These are phyloP conservation scores for Todiramphus saurophagus DNA, from an alignment of 2,113 vertebrate genomes.

Conservation along the genomic window DNA sequence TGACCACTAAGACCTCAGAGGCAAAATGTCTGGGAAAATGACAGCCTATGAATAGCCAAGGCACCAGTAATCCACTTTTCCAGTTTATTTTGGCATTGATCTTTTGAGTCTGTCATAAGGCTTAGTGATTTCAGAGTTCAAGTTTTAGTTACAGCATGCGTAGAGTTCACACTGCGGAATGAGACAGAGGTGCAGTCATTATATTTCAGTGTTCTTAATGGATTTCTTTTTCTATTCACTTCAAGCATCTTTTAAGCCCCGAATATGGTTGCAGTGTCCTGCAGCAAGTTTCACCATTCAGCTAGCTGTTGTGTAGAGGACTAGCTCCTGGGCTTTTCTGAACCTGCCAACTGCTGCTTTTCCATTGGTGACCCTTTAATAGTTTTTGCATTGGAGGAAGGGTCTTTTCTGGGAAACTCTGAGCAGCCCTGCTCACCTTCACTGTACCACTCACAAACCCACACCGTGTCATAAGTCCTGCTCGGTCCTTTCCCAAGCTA, in stretches of 20 bases:
- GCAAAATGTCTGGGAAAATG: neutral
- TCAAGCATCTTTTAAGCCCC: neutral
- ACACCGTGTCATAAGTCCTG: neutral
- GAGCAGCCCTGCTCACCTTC: neutral
- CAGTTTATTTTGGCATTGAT: neutral
- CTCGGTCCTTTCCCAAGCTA: fast-evolving
- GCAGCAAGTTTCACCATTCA: neutral
- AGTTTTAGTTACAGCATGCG: neutral
- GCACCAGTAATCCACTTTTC: neutral
- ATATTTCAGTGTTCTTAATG: neutral
- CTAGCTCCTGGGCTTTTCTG: neutral
- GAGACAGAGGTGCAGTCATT: neutral
- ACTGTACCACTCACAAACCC: neutral
- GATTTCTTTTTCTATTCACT: neutral
- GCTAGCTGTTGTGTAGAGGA: neutral
- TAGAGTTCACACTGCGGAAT: neutral
- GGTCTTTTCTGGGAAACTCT: neutral
- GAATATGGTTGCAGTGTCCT: neutral
- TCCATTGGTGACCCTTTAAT: no score
- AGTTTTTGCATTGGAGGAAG: neutral
- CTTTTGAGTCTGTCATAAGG: neutral
- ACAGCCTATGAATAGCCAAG: neutral
- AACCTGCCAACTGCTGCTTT: neutral
- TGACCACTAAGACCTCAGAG: neutral
- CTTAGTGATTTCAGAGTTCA: neutral